Evolutionary conservation across 2,888 invertebrate species (phyloP).

Genomic region (Poecilus cupreus): DNA sequence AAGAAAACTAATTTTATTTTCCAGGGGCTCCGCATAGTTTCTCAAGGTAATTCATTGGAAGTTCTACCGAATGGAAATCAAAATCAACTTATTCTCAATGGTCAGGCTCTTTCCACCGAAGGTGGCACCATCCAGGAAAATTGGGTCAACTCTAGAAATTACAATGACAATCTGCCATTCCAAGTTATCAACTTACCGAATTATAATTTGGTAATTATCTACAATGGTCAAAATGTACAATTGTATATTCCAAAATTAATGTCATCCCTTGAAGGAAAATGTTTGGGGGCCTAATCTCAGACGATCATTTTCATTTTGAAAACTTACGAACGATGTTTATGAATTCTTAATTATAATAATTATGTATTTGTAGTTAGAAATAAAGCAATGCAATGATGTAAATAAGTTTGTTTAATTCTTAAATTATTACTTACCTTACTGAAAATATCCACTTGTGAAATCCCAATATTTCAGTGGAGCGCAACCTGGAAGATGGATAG

Average conservation of each 20-base stretch:
- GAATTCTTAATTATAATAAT: background rate
- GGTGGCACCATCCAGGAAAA: slow-evolving; percentile 61
- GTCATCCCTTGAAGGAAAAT: slow-evolving; percentile 19
- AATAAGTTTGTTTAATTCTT: too few relatives aligned
- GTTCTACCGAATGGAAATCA: slow-evolving; percentile 64
- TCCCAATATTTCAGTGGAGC: too few relatives aligned
- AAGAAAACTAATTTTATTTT: background rate
- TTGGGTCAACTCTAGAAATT: slow-evolving; percentile 64
- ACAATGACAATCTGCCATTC: slow-evolving; percentile 58
- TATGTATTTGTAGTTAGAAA: slow-evolving; percentile 5
- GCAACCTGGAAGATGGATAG: too few relatives aligned
- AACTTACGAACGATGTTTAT: background rate
- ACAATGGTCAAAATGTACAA: background rate
- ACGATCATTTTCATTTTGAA: background rate
- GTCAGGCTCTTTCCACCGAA: slow-evolving; percentile 63
- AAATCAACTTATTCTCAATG: slow-evolving; percentile 63
- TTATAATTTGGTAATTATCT: background rate
- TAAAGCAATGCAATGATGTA: background rate
- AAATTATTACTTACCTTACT: too few relatives aligned
- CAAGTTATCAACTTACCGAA: background rate
- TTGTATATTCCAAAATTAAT: background rate
- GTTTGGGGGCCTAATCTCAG: background rate
- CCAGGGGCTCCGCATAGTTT: slow-evolving; percentile 65
- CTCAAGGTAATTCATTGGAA: slow-evolving; percentile 64
- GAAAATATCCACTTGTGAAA: too few relatives aligned